phyloP scores from a whole-genome alignment of 2,888 invertebrate species.

The Phasia obesa region DNA sequence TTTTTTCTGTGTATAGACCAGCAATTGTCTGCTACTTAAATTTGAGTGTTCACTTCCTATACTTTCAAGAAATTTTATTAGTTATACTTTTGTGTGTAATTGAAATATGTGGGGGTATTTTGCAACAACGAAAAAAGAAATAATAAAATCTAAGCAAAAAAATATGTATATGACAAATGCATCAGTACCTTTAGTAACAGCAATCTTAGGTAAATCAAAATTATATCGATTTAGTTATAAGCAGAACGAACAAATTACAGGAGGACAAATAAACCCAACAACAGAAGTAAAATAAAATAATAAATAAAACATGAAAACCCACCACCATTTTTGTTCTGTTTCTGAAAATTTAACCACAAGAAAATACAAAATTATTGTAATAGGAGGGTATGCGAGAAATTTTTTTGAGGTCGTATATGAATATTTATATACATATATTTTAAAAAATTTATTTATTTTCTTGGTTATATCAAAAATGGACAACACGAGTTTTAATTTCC shows the following conservation, averaged over 20 bases:
- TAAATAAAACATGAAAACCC: constrained; percentile 33
- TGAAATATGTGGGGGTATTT: constrained; percentile 8
- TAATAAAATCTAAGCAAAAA: constrained; percentile 9
- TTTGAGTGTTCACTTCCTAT: constrained; percentile 49
- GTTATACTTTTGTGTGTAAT: constrained; percentile 33
- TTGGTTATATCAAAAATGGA: too few relatives aligned
- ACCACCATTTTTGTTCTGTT: constrained; percentile 33
- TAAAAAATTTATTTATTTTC: too few relatives aligned
- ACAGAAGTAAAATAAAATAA: constrained; percentile 19
- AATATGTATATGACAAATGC: constrained; percentile 22
- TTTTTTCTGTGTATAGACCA: background rate
- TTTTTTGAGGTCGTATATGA: too few relatives aligned
- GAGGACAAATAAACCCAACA: constrained; percentile 6
- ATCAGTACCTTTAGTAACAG: constrained; percentile 13
- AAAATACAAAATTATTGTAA: constrained; percentile 7
- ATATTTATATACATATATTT: too few relatives aligned
- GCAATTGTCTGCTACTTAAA: constrained; percentile 60
- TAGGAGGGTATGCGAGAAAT: background rate
- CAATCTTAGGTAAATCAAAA: constrained; percentile 30
- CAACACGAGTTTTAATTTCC: too few relatives aligned
- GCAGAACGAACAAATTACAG: constrained; percentile 62
- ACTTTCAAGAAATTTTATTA: constrained; percentile 46
- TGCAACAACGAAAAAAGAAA: background rate
- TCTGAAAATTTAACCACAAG: constrained; percentile 11
- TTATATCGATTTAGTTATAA: constrained; percentile 40